phyloP scores from a whole-genome alignment of 2,888 invertebrate genomes.

The Temnothorax unifasciatus region DNA sequence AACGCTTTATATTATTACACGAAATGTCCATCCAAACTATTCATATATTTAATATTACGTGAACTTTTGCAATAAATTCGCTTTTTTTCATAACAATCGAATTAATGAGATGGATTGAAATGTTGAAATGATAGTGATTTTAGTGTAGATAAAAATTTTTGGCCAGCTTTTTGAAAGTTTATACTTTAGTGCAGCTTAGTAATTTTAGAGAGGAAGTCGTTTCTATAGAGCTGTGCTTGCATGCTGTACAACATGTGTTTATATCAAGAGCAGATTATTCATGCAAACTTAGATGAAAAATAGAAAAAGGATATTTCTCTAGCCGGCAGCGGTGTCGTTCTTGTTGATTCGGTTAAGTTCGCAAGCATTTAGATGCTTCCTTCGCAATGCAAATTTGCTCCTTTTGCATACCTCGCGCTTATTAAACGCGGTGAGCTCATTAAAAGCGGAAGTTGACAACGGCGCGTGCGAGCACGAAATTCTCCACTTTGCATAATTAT shows the following conservation, averaged over 20 bases:
- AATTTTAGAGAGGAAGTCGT: background rate
- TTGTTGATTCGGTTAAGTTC: slow-evolving; percentile 40
- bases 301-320: slow-evolving; percentile 33
- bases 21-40: background rate
- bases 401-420: slow-evolving; percentile 36
- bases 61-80: background rate
- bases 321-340: background rate
- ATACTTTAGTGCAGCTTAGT: background rate
- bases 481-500: slow-evolving; percentile 41
- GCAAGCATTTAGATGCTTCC: slow-evolving; percentile 22
- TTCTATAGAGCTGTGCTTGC: slow-evolving; percentile 58
- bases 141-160: background rate
- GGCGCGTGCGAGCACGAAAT: slow-evolving; percentile 33
- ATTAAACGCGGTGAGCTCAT: slow-evolving; percentile 49
- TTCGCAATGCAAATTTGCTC: slow-evolving; percentile 26
- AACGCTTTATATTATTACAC: background rate
- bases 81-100: background rate
- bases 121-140: background rate
- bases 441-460: slow-evolving; percentile 48
- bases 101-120: background rate
- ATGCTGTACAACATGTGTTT: slow-evolving; percentile 58
- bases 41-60: background rate
- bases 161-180: slow-evolving; percentile 22
- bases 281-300: slow-evolving; percentile 56
- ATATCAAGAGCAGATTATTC: slow-evolving; percentile 25